phyloP scores from a whole-genome alignment of 2,888 invertebrate genomes.

The Cosmia pyralina region DNA sequence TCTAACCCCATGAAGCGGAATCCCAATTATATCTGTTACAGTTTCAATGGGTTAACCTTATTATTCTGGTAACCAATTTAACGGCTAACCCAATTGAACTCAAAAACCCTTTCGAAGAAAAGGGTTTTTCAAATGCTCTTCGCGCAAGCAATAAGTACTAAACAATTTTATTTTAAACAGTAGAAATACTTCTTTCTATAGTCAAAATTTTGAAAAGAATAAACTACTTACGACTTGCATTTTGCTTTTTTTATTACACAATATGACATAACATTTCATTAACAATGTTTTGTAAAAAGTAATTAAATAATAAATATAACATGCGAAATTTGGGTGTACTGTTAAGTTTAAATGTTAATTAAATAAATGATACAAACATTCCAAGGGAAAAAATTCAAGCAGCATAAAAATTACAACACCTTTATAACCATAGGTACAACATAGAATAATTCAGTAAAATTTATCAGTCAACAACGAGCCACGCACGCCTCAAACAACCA shows the following conservation, averaged over 20 bases:
- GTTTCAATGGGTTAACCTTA: not conserved
- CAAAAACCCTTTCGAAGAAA: not conserved
- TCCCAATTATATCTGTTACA: not conserved
- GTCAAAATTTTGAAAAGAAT: not conserved
- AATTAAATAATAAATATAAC: not conserved
- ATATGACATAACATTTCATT: not conserved
- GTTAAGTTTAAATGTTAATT: not conserved
- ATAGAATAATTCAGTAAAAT: slow-evolving; percentile 42
- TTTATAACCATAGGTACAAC: not conserved
- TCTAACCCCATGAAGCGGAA: not conserved
- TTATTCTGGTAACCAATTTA: not conserved
- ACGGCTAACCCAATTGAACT: not conserved
- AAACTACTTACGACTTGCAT: not conserved
- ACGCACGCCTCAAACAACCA: slow-evolving; percentile 59
- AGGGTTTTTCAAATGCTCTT: not conserved
- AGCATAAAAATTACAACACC: slow-evolving; percentile 9
- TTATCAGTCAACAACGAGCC: slow-evolving; percentile 67
- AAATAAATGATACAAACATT: not conserved
- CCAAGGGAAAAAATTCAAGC: not conserved
- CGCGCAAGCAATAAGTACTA: not conserved
- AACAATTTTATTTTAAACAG: not conserved
- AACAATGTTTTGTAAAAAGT: not conserved
- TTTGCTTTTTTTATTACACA: not conserved
- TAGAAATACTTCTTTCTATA: not conserved
- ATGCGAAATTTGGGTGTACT: not conserved